Conservation (phyloP, 2,797 vertebrate genomes). For the Myioborus melanocephalus region DNA sequence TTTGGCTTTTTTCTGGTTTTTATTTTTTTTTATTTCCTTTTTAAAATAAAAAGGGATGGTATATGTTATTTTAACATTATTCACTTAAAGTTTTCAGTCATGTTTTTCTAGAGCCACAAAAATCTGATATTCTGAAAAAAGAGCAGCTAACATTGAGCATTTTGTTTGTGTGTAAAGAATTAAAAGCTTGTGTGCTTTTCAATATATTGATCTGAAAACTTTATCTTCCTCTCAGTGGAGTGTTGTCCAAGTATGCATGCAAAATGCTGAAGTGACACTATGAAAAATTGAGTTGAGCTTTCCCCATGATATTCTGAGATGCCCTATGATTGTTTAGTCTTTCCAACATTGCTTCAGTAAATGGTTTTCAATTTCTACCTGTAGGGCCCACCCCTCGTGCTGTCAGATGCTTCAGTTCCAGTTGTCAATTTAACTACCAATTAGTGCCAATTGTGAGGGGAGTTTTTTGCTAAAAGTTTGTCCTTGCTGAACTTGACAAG, state of each 20-base stretch:
- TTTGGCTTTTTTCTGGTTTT: background rate
- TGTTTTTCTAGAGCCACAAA: background rate
- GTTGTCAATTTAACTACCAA: slow-evolving; percentile 48
- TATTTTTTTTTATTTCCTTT: background rate
- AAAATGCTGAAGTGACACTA: background rate
- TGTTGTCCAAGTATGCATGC: background rate
- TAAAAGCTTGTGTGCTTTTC: background rate
- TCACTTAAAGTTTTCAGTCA: background rate
- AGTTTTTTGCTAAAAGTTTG: background rate
- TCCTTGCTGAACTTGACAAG: slow-evolving; percentile 7
- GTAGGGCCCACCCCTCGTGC: slow-evolving; percentile 7
- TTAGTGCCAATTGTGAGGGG: slow-evolving; percentile 42
- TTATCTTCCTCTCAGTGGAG: background rate
- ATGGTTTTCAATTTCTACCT: slow-evolving; percentile 34
- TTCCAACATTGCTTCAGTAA: background rate
- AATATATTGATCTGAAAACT: background rate
- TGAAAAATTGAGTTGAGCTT: slow-evolving; percentile 3
- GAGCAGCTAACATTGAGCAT: background rate
- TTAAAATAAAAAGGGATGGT: accelerated
- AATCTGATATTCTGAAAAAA: background rate
- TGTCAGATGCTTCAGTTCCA: slow-evolving; percentile 44
- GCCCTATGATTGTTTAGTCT: background rate
- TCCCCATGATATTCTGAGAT: background rate
- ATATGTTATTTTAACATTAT: background rate
- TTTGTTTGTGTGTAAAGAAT: background rate